These are phyloP conservation scores for Pitangus sulphuratus DNA, from an alignment of 2,797 vertebrate genomes.

Conservation along the genomic window DNA sequence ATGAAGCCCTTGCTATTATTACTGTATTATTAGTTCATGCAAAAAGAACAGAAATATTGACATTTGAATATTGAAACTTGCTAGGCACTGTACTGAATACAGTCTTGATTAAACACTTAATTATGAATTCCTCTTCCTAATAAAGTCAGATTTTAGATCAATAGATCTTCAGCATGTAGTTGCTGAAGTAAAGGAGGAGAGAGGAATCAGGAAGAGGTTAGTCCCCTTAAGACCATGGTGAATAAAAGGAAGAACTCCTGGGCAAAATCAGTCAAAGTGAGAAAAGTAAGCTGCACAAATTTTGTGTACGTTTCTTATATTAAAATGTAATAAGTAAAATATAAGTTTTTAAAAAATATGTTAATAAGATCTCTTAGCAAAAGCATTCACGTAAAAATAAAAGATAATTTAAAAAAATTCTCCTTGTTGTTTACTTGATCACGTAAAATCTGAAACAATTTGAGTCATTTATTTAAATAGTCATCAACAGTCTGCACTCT, in stretches of 20 bases:
- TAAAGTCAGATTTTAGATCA: not conserved
- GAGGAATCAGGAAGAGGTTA: not conserved
- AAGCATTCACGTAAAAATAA: not conserved
- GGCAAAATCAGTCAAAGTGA: not conserved
- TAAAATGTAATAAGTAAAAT: not conserved
- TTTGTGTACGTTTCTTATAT: not conserved
- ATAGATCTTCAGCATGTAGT: not conserved
- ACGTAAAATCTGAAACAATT: not conserved
- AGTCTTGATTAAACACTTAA: not conserved
- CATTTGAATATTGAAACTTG: not conserved
- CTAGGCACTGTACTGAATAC: not conserved
- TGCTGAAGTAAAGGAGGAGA: not conserved
- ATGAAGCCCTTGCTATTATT: not conserved
- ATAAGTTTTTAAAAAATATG: not conserved
- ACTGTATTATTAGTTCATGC: not conserved
- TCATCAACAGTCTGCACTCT: not conserved
- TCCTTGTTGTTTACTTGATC: not conserved
- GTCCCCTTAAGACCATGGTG: not conserved
- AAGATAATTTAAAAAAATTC: not conserved
- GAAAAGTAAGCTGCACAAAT: not conserved
- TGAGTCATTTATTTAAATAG: not conserved
- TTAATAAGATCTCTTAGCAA: not conserved
- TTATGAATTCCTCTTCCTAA: not conserved
- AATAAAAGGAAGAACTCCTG: not conserved
- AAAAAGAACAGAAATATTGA: not conserved